phyloP scores from a whole-genome alignment of 2,888 invertebrate species.

The Erebia palarica region DNA sequence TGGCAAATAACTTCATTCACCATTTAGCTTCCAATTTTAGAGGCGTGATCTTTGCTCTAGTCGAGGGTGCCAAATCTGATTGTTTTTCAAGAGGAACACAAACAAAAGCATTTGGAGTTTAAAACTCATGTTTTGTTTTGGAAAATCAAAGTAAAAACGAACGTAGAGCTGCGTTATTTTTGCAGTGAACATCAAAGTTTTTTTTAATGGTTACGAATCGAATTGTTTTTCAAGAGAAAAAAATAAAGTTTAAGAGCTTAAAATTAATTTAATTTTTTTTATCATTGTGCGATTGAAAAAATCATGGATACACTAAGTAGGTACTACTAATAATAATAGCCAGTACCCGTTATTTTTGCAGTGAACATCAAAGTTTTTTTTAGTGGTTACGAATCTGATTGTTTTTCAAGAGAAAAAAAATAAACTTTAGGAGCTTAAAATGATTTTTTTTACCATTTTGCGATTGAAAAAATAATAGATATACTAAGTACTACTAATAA shows the following conservation, averaged over 20 bases:
- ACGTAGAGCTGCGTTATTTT: neutral
- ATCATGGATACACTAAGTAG: too few relatives aligned
- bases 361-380: neutral
- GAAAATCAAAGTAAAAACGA: neutral
- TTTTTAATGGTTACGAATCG: too few relatives aligned
- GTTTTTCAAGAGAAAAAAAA: too few relatives aligned
- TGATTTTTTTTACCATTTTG: neutral
- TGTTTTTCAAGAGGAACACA: conserved; percentile 30
- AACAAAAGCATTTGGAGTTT: conserved; percentile 11
- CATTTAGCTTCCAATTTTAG: conserved; percentile 77
- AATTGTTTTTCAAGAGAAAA: too few relatives aligned
- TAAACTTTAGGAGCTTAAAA: neutral
- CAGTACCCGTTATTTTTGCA: too few relatives aligned
- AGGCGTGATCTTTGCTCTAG: conserved; percentile 64
- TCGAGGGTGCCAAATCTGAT: conserved; percentile 40
- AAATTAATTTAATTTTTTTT: neutral
- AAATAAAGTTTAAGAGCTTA: neutral
- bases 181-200: neutral
- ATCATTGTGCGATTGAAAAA: too few relatives aligned
- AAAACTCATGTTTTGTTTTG: neutral
- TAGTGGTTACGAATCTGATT: too few relatives aligned
- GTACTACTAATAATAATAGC: too few relatives aligned
- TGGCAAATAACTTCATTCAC: conserved; percentile 81
- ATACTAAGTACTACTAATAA: too few relatives aligned
- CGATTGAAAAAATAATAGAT: too few relatives aligned